Base-by-base conservation (phyloP, 35 echinoderm and acorn worm species). In the Apostichopus parvimensis region DNA sequence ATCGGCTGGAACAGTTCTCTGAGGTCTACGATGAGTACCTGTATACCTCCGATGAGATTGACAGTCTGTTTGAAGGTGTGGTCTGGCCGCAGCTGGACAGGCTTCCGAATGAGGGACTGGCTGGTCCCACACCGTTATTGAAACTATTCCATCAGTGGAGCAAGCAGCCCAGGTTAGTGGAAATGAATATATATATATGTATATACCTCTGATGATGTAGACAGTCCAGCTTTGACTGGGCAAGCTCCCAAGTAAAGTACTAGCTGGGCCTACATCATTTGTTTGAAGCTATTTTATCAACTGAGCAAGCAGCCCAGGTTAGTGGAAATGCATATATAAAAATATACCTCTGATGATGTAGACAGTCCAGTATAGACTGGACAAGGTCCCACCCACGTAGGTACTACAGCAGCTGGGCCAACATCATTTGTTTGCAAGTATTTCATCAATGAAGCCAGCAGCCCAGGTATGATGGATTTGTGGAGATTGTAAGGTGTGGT, bases 291-390 rank as follows among this genome's bases (percentile, higher is more conserved):
- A 10, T 85, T 93, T 55, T 56, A 81, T 20, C 53, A 24, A 5
- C 93, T 95, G 95, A 96, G 95, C n/a, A 94, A 93, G n/a, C 77
- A 93, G 68, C 80, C 85, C 6, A 96, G 94, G 97, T 99, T 82
- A 11, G 79, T 70, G 54, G 28, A 1, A 34, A 34, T 34, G 2
- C 28, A 34, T 34, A 1, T 34, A 34, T 34, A 34, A 0, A 28
- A 0, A 28, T 28, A 28, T 28, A 26, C 21, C 45, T 8, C 81
- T 8, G 5, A 6, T 3, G 81, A 54, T 84, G 25, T 84, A 18
- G 4, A 28, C 26, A 28, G 26, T 28, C 26, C 26, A 28, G 26
- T 28, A 28, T 28, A 28, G 26, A 28, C 58, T 96, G 14, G 76
- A 88, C 8, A 91, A 92, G 15, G 84, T 99, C 9, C 87, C 94